Percentiles rank a stretch among this genome's conserved stretches.
phyloP scores from a whole-genome alignment of 2,113 vertebrate genomes.

The Hippocampus abdominalis region DNA sequence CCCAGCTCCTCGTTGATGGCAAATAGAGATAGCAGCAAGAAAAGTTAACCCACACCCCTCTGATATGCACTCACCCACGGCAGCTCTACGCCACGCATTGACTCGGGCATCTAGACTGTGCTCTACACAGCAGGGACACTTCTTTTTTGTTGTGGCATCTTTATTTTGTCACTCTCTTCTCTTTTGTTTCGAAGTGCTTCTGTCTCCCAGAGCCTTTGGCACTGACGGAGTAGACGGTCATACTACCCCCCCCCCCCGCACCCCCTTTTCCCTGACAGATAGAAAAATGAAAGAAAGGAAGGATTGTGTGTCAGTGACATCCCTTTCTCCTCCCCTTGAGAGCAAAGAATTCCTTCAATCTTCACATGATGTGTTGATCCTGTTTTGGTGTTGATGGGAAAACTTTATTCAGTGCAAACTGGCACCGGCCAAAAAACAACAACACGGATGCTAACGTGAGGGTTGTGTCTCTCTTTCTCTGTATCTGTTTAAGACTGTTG shows the following conservation, averaged over 20 bases:
- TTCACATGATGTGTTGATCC: conserved; percentile 3
- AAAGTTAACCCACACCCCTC: conserved; percentile 19
- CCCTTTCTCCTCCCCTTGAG: conserved; percentile 24
- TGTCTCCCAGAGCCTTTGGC: conserved; percentile 57
- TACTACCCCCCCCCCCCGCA: too few species aligned
- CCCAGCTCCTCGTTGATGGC: conserved; percentile 23
- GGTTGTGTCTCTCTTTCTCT: not conserved
- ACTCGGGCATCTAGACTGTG: conserved; percentile 32
- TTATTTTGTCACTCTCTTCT: conserved; percentile 29
- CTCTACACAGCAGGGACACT: conserved; percentile 49
- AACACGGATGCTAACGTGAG: conserved; percentile 38
- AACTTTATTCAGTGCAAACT: conserved; percentile 32
- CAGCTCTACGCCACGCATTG: conserved; percentile 51
- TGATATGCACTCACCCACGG: conserved; percentile 24
- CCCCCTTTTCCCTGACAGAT: conserved; percentile 32
- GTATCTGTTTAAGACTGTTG: conserved; percentile 27
- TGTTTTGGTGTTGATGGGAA: conserved; percentile 19
- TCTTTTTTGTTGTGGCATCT: conserved; percentile 52
- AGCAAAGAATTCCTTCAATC: conserved; percentile 33
- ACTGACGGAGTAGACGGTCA: conserved; percentile 46
- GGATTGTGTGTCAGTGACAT: conserved; percentile 62
- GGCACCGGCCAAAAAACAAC: conserved; percentile 21
- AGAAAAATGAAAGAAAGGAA: conserved; percentile 41
- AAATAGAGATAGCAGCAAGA: not conserved
- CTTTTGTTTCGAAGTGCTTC: conserved; percentile 27